Base-by-base conservation (phyloP, 2,113 vertebrate genomes). In the Neoarius graeffei region DNA sequence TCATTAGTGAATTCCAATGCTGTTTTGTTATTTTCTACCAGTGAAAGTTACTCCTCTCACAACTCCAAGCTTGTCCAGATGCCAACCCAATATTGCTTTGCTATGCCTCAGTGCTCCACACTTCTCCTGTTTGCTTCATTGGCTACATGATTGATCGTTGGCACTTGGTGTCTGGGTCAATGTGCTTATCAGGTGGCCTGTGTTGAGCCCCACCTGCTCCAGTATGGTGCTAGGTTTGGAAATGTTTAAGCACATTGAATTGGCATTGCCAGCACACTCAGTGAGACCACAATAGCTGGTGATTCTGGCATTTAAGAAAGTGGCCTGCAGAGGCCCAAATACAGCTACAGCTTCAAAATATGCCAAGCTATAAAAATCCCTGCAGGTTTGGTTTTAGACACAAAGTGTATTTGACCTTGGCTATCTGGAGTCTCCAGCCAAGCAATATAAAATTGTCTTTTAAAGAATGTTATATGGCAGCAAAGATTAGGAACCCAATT, bases 171-270 rank as follows among this genome's bases (percentile, higher is more conserved):
- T 64, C 83, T 83, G 42, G 77, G 90, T 90, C 90, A 90, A 90
- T 89, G 85, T 89, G 88, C 85, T 89, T 89, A 90, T 89, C 90
- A 83, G 79, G 74, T 73, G 84, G 77, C 86, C 88, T 83, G 54
- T 19, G 6, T 57, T 66, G 50, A 89, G 66, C 79, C 73, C 69
- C 90, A 90, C 90, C 90, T 90, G 90, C 86, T 85, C 66, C 66
- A 77, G 79, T 82, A 71, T 84, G 64, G 67, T 87, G 82, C 27
- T 85, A 17, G 35, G 8, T 77, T 86, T 88, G 89, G 85, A 85
- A 87, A 15, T 60, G 54, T 85, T 87, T 56, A 67, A 54, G 69
- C 54, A 11, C 67, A 82, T 67, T 56, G 23, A 87, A 17, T n/a
- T 56, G 17, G 9, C 9, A 23, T 83, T 85, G 90, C 88, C 90